phyloP scores from a whole-genome alignment of 2,113 vertebrate species.

The Varanus salvator region DNA sequence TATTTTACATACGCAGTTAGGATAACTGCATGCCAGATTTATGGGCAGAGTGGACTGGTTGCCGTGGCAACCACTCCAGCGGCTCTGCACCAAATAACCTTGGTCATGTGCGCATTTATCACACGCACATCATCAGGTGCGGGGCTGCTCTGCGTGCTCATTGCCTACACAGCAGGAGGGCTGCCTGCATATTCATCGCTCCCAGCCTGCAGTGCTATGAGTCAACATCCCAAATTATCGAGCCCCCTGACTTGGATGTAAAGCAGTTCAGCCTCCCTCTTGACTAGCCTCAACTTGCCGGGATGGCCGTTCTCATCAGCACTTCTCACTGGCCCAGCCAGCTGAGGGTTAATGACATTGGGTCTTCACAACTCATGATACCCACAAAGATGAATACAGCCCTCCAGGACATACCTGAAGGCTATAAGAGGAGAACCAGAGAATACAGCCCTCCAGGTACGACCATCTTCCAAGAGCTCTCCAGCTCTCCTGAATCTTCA shows the following conservation, averaged over 20 bases:
- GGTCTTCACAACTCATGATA: neutral
- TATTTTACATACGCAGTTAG: conserved; percentile 86
- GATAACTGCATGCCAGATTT: conserved; percentile 87
- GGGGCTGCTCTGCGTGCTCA: conserved; percentile 69
- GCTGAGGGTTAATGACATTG: neutral
- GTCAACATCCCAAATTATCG: conserved; percentile 79
- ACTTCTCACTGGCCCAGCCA: neutral
- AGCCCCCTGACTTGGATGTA: conserved; percentile 37
- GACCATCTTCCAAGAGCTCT: neutral
- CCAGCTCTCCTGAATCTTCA: neutral
- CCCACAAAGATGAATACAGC: neutral
- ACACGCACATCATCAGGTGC: conserved; percentile 79
- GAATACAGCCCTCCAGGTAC: neutral
- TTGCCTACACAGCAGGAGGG: conserved; percentile 77
- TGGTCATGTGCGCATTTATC: conserved; percentile 84
- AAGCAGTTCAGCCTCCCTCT: neutral
- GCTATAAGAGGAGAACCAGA: too few species aligned
- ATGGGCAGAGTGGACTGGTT: conserved; percentile 81
- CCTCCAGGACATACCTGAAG: too few species aligned
- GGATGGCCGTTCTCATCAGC: too few species aligned
- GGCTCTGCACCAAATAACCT: conserved; percentile 84
- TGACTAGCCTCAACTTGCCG: neutral
- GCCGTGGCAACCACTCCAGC: conserved; percentile 83
- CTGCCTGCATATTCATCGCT: conserved; percentile 83
- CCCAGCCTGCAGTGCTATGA: conserved; percentile 75